Evolutionary conservation across 2,113 vertebrate genomes (phyloP).

Genomic region (Puntigrus tetrazona): DNA sequence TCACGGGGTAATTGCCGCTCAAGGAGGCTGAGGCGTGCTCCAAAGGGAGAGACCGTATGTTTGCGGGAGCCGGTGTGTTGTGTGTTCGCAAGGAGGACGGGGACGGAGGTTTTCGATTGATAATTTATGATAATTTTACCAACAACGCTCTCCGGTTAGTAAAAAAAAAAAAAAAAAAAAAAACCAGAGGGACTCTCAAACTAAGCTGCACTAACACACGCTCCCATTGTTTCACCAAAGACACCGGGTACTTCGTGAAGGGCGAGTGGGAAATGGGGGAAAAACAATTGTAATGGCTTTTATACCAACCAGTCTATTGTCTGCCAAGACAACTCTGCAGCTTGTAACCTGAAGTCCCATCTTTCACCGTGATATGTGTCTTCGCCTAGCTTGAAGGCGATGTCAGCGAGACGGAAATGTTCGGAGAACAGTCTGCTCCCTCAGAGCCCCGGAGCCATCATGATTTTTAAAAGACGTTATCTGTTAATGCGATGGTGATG

Average conservation of each 20-base stretch:
- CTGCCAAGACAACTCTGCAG: background rate
- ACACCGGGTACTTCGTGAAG: slow-evolving; percentile 31
- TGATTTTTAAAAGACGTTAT: slow-evolving; percentile 37
- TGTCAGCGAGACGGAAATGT: slow-evolving; percentile 27
- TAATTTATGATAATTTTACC: slow-evolving; percentile 26
- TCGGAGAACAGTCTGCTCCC: slow-evolving; percentile 18
- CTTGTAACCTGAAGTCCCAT: slow-evolving; percentile 16
- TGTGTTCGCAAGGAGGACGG: slow-evolving; percentile 11
- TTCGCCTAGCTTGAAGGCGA: slow-evolving; percentile 18
- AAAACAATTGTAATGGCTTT: background rate
- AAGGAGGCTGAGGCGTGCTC: slow-evolving; percentile 68
- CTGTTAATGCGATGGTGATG: slow-evolving; percentile 14
- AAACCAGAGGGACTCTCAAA: slow-evolving; percentile 23
- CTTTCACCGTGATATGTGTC: slow-evolving; percentile 24
- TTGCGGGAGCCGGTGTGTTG: background rate
- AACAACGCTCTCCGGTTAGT: slow-evolving; percentile 21
- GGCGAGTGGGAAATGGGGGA: background rate
- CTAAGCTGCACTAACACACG: slow-evolving; percentile 11
- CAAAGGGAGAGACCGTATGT: slow-evolving; percentile 18
- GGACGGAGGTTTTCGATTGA: slow-evolving; percentile 35
- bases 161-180: too few species aligned
- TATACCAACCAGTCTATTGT: slow-evolving; percentile 6
- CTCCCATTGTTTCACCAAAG: slow-evolving; percentile 32
- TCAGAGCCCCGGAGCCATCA: background rate
- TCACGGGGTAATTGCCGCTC: slow-evolving; percentile 73